phyloP scores from a whole-genome alignment of 2,797 vertebrate genomes.

The Coracias cyanogaster region DNA sequence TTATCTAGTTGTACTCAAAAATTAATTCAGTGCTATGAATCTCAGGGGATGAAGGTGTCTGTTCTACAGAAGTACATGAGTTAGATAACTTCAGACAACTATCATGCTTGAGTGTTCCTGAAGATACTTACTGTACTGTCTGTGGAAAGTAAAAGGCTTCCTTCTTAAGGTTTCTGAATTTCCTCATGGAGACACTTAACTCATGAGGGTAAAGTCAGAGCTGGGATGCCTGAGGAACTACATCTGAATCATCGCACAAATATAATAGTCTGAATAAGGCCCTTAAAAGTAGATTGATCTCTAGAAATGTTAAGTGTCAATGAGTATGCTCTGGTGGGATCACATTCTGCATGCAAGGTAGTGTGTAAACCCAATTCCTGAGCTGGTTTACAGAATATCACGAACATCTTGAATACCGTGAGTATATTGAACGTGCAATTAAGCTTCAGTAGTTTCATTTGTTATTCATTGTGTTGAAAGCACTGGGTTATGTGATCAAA shows the following conservation, averaged over 20 bases:
- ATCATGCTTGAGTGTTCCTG: neutral
- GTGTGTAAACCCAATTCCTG: neutral
- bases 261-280: neutral
- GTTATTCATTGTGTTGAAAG: neutral
- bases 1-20: neutral
- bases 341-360: neutral
- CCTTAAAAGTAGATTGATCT: neutral
- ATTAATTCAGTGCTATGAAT: neutral
- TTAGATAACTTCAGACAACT: neutral
- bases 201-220: neutral
- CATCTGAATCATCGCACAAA: neutral
- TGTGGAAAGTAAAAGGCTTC: neutral
- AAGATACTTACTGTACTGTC: neutral
- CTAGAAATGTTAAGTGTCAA: neutral
- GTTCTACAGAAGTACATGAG: neutral
- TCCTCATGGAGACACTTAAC: neutral
- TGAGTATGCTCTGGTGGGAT: neutral
- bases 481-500: neutral
- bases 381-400: neutral
- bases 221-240: neutral
- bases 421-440: neutral
- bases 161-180: neutral
- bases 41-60: neutral
- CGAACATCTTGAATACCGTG: neutral
- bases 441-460: neutral